These are phyloP conservation scores for Trichonephila inaurata DNA, from an alignment of 1,140 invertebrate species.

Conservation along the genomic window DNA sequence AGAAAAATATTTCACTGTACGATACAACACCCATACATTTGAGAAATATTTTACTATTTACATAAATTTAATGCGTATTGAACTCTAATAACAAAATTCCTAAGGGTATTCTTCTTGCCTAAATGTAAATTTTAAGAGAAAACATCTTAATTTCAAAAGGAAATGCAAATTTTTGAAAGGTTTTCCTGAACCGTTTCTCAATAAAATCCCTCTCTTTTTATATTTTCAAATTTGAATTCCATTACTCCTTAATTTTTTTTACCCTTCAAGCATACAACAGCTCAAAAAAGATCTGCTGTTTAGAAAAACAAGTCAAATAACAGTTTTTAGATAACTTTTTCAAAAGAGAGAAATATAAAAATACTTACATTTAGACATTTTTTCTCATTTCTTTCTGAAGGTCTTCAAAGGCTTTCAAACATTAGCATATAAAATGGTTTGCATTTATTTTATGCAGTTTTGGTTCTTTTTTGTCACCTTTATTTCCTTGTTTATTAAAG, in stretches of 20 bases:
- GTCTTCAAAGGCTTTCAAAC: background rate
- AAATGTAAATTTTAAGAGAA: background rate
- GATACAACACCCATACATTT: background rate
- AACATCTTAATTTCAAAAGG: slow-evolving; percentile 28
- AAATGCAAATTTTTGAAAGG: slow-evolving; percentile 47
- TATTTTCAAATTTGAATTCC: slow-evolving; percentile 20
- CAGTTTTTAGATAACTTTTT: background rate
- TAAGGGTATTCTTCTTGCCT: background rate
- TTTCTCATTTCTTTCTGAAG: background rate
- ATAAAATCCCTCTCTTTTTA: slow-evolving; percentile 46
- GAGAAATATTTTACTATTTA: background rate
- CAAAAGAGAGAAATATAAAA: slow-evolving; percentile 28
- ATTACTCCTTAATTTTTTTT: background rate
- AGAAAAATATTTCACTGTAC: too few species aligned
- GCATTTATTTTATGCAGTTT: slow-evolving; percentile 53
- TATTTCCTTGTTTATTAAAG: background rate
- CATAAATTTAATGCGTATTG: background rate
- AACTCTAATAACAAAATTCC: background rate
- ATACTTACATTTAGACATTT: background rate
- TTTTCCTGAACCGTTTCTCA: slow-evolving; percentile 9
- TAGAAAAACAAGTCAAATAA: background rate
- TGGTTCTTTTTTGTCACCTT: background rate
- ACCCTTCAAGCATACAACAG: background rate
- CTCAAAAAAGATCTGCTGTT: background rate
- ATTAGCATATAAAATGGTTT: slow-evolving; percentile 70